phyloP scores from a whole-genome alignment of 2,888 invertebrate species.

The Euphydryas editha region DNA sequence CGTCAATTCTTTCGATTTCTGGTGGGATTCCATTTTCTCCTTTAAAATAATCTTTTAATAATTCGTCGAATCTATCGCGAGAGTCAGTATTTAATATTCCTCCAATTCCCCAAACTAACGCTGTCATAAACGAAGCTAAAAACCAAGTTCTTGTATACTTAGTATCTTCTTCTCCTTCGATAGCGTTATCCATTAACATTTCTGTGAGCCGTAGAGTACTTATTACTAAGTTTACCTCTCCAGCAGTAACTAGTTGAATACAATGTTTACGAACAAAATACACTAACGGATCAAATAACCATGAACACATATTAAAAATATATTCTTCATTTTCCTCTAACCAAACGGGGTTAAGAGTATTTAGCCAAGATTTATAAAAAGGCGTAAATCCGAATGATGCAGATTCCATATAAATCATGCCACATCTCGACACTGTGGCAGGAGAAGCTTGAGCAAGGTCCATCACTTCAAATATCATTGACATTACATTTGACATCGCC shows the following conservation, averaged over 20 bases:
- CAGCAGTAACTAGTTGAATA: constrained; percentile 85
- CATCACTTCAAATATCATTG: constrained; percentile 95
- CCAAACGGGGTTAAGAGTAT: constrained; percentile 86
- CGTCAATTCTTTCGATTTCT: constrained; percentile 86
- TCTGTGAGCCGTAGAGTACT: constrained; percentile 90
- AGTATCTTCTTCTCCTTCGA: constrained; percentile 87
- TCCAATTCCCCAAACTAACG: constrained; percentile 93
- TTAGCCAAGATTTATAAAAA: constrained; percentile 92
- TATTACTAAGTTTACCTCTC: constrained; percentile 88
- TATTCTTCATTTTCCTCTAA: constrained; percentile 83
- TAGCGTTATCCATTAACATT: constrained; percentile 90
- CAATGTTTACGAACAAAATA: constrained; percentile 89
- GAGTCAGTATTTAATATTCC: constrained; percentile 90
- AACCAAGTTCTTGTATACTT: constrained; percentile 88
- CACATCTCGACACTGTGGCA: constrained; percentile 94
- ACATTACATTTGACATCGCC: constrained; percentile 91
- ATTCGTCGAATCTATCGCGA: constrained; percentile 86
- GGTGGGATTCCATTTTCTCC: constrained; percentile 71
- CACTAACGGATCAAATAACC: constrained; percentile 91
- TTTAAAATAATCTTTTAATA: constrained; percentile 80
- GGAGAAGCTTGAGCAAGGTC: constrained; percentile 93
- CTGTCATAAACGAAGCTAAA: constrained; percentile 89
- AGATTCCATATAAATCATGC: constrained; percentile 96
- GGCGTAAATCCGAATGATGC: constrained; percentile 92
- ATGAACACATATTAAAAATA: constrained; percentile 86